These are phyloP conservation scores for Seira ritae DNA, from an alignment of 2,888 invertebrate species.

Conservation along the genomic window DNA sequence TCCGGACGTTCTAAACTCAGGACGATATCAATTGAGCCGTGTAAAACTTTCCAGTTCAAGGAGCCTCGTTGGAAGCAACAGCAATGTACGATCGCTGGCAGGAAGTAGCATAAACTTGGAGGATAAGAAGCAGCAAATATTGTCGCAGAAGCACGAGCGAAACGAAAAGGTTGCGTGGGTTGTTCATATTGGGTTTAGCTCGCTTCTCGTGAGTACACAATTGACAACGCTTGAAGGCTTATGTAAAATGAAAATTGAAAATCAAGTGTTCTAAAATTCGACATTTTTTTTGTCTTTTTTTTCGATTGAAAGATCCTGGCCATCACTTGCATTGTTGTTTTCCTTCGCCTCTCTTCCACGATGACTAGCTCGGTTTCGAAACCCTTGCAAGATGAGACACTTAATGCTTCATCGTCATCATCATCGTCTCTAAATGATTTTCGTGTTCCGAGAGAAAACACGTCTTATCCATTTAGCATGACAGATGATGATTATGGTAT, in stretches of 20 bases:
- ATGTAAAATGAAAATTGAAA: no score
- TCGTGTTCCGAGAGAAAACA: no score
- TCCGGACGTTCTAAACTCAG: constrained; percentile 42
- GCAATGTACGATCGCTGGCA: constrained; percentile 29
- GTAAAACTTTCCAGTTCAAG: constrained; percentile 28
- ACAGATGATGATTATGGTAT: no score
- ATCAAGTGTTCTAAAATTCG: no score
- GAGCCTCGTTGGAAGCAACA: constrained; percentile 34
- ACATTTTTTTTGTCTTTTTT: no score
- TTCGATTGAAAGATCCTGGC: constrained; percentile 45
- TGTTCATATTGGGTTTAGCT: constrained; percentile 60
- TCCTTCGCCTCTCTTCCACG: constrained; percentile 51
- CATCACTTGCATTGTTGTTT: constrained; percentile 64
- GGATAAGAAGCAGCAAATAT: constrained; percentile 49
- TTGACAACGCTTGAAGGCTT: no score
- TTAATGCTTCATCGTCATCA: no score
- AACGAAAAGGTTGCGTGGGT: constrained; percentile 69
- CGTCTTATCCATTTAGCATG: no score
- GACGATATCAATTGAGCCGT: constrained; percentile 20
- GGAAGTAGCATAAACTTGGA: constrained; percentile 28
- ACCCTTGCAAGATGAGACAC: no score
- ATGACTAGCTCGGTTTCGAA: no score
- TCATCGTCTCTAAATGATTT: no score
- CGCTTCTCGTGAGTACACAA: constrained; percentile 45
- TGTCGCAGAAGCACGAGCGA: constrained; percentile 65